A percentile compares a stretch with the other conserved stretches of the same genome.
Evolutionary conservation across 2,888 invertebrate species (phyloP).

Genomic region (Carabus problematicus): DNA sequence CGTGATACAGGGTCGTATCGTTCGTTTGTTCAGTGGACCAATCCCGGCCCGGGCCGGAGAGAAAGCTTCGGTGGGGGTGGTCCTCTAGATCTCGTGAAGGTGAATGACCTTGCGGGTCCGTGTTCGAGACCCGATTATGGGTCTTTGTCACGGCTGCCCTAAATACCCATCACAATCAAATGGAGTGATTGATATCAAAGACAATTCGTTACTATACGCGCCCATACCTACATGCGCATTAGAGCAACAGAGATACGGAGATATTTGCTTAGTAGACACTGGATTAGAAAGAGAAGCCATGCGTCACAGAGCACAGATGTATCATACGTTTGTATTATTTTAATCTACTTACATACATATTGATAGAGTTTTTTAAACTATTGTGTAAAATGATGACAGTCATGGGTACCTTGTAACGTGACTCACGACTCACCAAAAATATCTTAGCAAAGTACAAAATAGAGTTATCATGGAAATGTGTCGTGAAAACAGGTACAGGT

Average conservation of each 20-base stretch:
- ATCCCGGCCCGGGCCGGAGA: background rate
- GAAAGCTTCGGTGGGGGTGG: slow-evolving; percentile 24
- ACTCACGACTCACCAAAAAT: too few species aligned
- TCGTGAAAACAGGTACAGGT: too few species aligned
- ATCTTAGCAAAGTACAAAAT: too few species aligned
- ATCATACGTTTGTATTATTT: background rate
- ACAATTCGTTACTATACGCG: slow-evolving; percentile 6
- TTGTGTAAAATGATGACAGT: too few species aligned
- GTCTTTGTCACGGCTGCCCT: slow-evolving; percentile 18
- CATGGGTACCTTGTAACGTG: too few species aligned
- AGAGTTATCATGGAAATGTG: too few species aligned
- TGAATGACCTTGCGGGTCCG: slow-evolving; percentile 19
- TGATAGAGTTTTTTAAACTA: background rate
- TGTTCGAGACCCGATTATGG: slow-evolving; percentile 17
- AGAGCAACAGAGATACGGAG: background rate
- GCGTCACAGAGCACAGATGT: background rate
- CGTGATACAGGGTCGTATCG: slow-evolving; percentile 17
- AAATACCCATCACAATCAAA: slow-evolving; percentile 10
- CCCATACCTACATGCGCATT: slow-evolving; percentile 4
- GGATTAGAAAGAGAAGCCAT: background rate
- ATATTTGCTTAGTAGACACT: too few species aligned
- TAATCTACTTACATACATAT: slow-evolving; percentile 13
- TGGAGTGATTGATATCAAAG: slow-evolving; percentile 15
- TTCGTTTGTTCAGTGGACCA: background rate
- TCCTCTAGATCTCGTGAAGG: slow-evolving; percentile 1